These are phyloP conservation scores for Labeo calbasu DNA, from an alignment of 2,797 vertebrate genomes.

Conservation along the genomic window DNA sequence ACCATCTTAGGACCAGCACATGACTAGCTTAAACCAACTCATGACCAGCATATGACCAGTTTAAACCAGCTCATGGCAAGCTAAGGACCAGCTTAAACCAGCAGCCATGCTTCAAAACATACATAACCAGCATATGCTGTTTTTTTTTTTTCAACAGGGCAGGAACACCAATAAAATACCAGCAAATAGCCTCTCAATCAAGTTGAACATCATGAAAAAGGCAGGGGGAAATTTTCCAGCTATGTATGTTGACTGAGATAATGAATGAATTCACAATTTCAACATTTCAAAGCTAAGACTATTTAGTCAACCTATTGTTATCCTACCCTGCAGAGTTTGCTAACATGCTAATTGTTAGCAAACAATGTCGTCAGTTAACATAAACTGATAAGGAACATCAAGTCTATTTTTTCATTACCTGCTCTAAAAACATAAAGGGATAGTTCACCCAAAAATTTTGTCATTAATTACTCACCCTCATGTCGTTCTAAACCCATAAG, in stretches of 20 bases:
- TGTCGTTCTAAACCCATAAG: no score
- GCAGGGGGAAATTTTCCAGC: background rate
- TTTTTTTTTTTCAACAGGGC: no score
- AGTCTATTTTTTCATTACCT: background rate
- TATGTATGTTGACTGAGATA: background rate
- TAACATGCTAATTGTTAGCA: constrained; percentile 25
- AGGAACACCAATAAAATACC: background rate
- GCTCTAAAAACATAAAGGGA: background rate
- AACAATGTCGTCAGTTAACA: background rate
- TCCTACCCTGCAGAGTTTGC: background rate
- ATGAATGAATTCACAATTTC: background rate
- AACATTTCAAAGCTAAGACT: constrained; percentile 15
- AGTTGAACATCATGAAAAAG: background rate
- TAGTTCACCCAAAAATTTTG: no score
- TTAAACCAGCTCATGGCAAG: no score
- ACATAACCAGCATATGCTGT: no score
- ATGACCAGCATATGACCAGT: no score
- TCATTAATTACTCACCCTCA: no score
- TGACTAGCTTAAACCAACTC: no score
- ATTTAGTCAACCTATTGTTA: background rate
- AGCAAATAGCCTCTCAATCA: background rate
- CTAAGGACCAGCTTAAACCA: no score
- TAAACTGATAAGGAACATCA: constrained; percentile 2
- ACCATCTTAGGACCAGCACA: no score
- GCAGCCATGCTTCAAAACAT: no score